Conservation (phyloP, 64 coral and sea anemone species). For the Stichodactyla mertensii region DNA sequence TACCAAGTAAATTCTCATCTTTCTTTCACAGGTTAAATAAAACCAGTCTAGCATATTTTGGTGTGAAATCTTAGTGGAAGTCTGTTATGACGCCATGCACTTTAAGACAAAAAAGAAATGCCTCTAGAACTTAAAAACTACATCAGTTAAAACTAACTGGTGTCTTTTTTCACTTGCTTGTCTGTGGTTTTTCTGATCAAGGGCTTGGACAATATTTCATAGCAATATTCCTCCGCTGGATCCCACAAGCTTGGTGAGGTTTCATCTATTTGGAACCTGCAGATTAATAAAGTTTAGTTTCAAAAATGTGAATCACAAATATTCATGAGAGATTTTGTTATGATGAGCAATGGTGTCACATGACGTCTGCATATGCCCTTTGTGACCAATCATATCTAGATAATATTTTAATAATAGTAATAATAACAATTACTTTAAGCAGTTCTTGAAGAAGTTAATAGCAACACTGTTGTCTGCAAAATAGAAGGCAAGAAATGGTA, state of each 20-base stretch:
- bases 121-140: background rate
- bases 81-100: no score
- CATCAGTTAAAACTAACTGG: background rate
- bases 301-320: no score
- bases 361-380: no score
- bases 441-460: conserved; percentile 76
- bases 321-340: no score
- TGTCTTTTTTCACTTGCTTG: background rate
- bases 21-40: no score
- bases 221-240: conserved; percentile 16
- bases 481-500: background rate
- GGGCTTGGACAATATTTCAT: conserved; percentile 27
- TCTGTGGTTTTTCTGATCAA: background rate
- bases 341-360: no score
- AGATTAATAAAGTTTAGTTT: background rate
- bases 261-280: conserved; percentile 27
- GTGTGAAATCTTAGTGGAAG: no score
- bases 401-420: no score
- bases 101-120: no score
- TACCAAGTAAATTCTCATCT: no score
- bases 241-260: conserved; percentile 21
- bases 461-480: conserved; percentile 76
- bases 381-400: no score
- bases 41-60: no score
- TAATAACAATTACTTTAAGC: conserved; percentile 55